Percentiles rank a stretch among this genome's conserved stretches.
Conservation (phyloP, 2,888 invertebrate species). For the Nomada ferruginata region DNA sequence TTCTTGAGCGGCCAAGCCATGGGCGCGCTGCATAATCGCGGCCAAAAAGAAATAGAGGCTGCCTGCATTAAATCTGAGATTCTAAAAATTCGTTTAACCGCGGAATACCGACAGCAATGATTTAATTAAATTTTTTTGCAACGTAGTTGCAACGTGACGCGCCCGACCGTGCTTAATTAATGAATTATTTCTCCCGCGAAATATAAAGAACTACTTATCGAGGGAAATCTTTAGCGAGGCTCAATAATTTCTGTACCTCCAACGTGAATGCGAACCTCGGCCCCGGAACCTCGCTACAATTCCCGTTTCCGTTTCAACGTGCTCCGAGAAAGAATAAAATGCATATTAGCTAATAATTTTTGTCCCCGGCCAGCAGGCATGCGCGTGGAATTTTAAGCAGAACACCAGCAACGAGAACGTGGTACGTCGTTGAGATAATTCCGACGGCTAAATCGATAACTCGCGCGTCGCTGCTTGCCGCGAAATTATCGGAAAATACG, state of each 20-base stretch:
- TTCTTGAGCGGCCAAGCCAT: neutral
- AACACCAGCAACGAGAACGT: neutral
- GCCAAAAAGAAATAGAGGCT: neutral
- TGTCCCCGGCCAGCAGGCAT: neutral
- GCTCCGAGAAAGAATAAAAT: neutral
- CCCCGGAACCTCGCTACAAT: neutral
- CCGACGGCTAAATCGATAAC: slow-evolving; percentile 20
- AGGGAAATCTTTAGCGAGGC: too few relatives aligned
- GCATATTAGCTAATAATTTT: slow-evolving; percentile 13
- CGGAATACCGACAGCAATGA: too few relatives aligned
- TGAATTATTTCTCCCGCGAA: neutral
- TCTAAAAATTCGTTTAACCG: neutral
- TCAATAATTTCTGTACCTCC: neutral
- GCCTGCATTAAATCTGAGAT: neutral
- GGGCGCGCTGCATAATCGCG: neutral
- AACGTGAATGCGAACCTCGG: neutral
- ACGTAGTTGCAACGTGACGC: too few relatives aligned
- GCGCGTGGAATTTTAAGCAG: slow-evolving; percentile 2
- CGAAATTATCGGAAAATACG: slow-evolving; percentile 45
- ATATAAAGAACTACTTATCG: too few relatives aligned
- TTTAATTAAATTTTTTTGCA: too few relatives aligned
- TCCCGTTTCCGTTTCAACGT: neutral
- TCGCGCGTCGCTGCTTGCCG: neutral
- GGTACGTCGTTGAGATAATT: slow-evolving; percentile 9
- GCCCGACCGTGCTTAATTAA: too few relatives aligned